Base-by-base conservation (phyloP, 1,140 invertebrate genomes). In the Batillaria attramentaria region DNA sequence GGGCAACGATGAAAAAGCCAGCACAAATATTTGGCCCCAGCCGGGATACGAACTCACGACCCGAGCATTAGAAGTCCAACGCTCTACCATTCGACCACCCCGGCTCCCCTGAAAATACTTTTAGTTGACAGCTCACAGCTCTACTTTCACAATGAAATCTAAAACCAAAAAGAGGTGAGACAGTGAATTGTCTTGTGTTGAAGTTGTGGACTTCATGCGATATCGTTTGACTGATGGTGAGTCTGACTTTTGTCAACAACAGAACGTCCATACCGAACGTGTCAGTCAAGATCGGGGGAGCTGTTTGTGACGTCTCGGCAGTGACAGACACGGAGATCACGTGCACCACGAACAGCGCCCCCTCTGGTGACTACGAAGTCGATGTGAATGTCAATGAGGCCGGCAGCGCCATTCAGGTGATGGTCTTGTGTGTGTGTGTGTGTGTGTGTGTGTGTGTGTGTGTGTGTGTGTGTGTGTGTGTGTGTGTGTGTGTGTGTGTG, bases 351-450 rank as follows among this genome's bases (percentile, higher is more conserved):
- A 80, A 79, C 13, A 18, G 77, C 1, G 28, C 28, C n/a, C 54
- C 69, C 8, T 83, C 84, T 0, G 46, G 82, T 42, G 41, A 42
- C 13, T 39, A 43, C 0, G 50, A 74, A 28, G 62, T 81, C 13
- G 79, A 69, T 24, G 85, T 86, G 0, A 70, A 57, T 57, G 83
- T 86, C 1, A 69, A 79, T 46, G 37, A 84, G 8, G 50, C 41
- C 16, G 80, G 80, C 46, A 62, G 79, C 18, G 83, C 85, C 8
- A 70, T 74, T n/a, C 79, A 83, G 81, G 84, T 85, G 46, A 50
- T 50, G 46, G 24, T 10, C 8, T 31, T 60, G 24, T 31, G 6
- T 10, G 24, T 24, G 6, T 60, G 24, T 60, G 6, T 60, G 57
- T 60, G 6, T 60, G 57, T 60, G 6, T 60, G 57, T 60, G 6